Evolutionary conservation across 2,888 invertebrate species (phyloP), one percentile per base, ranked within the genome.

Genomic region (Nasonia oneida): DNA sequence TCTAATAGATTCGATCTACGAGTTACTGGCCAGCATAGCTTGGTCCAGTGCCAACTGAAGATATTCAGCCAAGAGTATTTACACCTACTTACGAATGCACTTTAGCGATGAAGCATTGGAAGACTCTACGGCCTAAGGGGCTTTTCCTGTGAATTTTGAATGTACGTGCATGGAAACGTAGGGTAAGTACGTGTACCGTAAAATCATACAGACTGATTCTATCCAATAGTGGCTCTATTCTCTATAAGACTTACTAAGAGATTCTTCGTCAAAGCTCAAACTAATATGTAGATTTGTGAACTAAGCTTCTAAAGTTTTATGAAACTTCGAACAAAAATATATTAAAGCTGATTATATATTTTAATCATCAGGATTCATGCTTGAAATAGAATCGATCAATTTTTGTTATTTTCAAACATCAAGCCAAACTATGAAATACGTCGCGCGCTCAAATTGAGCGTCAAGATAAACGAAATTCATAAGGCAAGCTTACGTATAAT

Each of bases 21-120:
- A 33, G 2, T 67, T 67, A 33, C 67, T 67, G 67, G 5, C 4
- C 57, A 29, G 23, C 29, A 14, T 67, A 23, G 23, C 67, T 33
- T 67, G 33, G 67, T 67, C 67, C 67, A 67, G 33, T 67, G 67
- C 67, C 67, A 67, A 33, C 29, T 67, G 67, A 29, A 29, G 29
- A 67, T 33, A 67, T 67, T 33, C 67, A 29, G 29, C 23, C 29
- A 14, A 33, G 67, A 33, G 33, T 29, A 67, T 67, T 67, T 67
- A 33, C 67, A 67, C 67, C 33, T 33, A 29, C 33, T 67, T 67
- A 33, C 33, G 12, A 67, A 67, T 67, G 67, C 67, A 67, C 67
- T 67, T 67, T 67, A 10, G 14, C 12, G 29, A 67, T 33, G 67
- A 33, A 67, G 67, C 67, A 29, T 67, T 14, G 67, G 12, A 29